Evolutionary conservation across 2,888 invertebrate genomes (phyloP).

Genomic region (Cabera pusaria): DNA sequence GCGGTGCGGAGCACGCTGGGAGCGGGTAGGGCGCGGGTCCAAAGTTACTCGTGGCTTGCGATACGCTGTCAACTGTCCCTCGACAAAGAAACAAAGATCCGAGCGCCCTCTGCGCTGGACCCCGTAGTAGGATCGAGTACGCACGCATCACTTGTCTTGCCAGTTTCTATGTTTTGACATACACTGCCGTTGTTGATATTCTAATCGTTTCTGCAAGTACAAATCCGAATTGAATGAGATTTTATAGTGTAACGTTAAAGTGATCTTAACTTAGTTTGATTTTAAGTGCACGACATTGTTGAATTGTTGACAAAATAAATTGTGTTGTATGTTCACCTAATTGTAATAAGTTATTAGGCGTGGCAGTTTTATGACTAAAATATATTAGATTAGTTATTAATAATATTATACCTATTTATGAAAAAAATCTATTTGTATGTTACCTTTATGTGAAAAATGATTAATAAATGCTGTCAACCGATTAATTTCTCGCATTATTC

Average conservation of each 20-base stretch:
- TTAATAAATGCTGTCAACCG: constrained; percentile 79
- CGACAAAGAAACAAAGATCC: constrained; percentile 72
- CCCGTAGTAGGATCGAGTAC: constrained; percentile 59
- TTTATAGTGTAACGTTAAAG: constrained; percentile 78
- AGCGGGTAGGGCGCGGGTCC: constrained; percentile 50
- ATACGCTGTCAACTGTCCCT: constrained; percentile 75
- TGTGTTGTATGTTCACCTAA: constrained; percentile 81
- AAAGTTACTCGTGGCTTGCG: constrained; percentile 50
- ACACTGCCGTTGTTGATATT: constrained; percentile 74
- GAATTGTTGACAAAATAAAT: constrained; percentile 74
- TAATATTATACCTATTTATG: constrained; percentile 65
- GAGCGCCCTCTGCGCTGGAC: constrained; percentile 27
- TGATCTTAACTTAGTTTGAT: constrained; percentile 77
- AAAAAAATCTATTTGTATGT: constrained; percentile 73
- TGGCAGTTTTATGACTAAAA: constrained; percentile 75
- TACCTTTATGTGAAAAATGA: constrained; percentile 79
- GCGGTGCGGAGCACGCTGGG: constrained; percentile 22
- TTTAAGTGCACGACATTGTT: constrained; percentile 82
- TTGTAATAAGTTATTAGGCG: constrained; percentile 78
- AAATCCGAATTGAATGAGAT: constrained; percentile 82
- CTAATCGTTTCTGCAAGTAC: constrained; percentile 78
- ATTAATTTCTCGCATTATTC: constrained; percentile 77
- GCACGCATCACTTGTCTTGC: constrained; percentile 80
- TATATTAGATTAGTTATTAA: constrained; percentile 66
- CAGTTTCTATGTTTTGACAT: constrained; percentile 79